Evolutionary conservation across 1,140 invertebrate genomes (phyloP), one percentile per base, ranked within the genome.

Genomic region (Arctopsyche grandis): DNA sequence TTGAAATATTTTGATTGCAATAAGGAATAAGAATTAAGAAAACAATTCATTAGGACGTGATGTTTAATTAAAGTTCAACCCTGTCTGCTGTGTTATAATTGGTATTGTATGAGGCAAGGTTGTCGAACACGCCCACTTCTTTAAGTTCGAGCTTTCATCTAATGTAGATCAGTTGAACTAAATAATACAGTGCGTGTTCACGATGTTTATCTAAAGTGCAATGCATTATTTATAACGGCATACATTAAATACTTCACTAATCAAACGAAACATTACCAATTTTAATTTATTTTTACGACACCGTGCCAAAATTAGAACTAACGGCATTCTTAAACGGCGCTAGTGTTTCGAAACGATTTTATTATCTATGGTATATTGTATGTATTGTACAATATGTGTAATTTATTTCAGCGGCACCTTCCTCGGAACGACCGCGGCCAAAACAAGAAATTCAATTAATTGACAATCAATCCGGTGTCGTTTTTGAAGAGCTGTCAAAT

Each of bases 371-470:
- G 1, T 38, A 7, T 38, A 38, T 4, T 38, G 29, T 38, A 38
- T 38, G 29, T 38, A 38, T 38, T 1, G 29, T 38, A 38, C 29
- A 38, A 38, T 7, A 7, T 38, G 3, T 38, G 29, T 38, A 38
- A 38, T n/a, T n/a, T n/a, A n/a, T n/a, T n/a, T n/a, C n/a, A n/a
- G n/a, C n/a, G n/a, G n/a, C n/a, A n/a, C n/a, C n/a, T n/a, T n/a
- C n/a, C n/a, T n/a, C n/a, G n/a, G n/a, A 38, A 38, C 7, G 29
- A 52, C 4, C 48, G 48, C 12, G 48, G 16, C 10, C 16, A 19
- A 77, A 70, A 77, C 69, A 77, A 79, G 48, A 79, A 79, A 79
- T 75, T 82, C 81, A 82, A 82, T 82, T 82, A 82, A 78, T 79
- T 78, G 60, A 79, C 78, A 75, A 82, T 82, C 81, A 78, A 79